phyloP scores from a whole-genome alignment of 2,797 vertebrate genomes.

The Channallabes apus region DNA sequence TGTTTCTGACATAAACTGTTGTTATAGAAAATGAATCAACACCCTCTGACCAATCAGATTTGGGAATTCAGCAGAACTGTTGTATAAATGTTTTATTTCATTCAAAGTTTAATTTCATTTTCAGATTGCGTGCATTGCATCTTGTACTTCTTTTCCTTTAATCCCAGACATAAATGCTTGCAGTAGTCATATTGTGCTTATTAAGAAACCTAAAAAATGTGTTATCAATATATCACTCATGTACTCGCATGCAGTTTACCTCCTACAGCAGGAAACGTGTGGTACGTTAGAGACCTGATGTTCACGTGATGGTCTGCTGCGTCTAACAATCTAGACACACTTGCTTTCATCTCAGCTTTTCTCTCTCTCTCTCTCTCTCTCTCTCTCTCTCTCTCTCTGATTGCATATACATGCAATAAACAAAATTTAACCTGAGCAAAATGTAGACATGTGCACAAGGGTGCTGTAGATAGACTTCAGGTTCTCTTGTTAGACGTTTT shows the following conservation, averaged over 20 bases:
- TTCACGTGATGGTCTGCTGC: conserved; percentile 76
- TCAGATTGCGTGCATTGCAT: neutral
- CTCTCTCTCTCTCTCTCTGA: conserved; percentile 14
- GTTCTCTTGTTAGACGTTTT: neutral
- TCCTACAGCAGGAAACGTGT: conserved; percentile 61
- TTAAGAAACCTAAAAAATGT: conserved; percentile 54
- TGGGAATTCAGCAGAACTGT: neutral
- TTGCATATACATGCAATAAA: conserved; percentile 34
- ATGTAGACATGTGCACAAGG: neutral
- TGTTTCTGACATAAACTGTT: neutral
- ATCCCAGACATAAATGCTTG: neutral
- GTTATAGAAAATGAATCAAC: neutral
- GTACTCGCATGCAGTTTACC: neutral
- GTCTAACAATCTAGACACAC: conserved; percentile 59
- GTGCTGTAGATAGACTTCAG: neutral
- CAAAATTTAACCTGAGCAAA: conserved; percentile 1
- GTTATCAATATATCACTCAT: conserved; percentile 62
- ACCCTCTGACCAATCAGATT: neutral
- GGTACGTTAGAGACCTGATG: conserved; percentile 57
- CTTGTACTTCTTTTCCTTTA: neutral
- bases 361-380: conserved; percentile 20
- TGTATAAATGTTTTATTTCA: neutral
- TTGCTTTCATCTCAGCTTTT: conserved; percentile 62
- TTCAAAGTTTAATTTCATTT: neutral
- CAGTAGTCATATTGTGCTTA: conserved; percentile 1